Evolutionary conservation across 1,140 invertebrate species (phyloP), one percentile per base, ranked within the genome.

Genomic region (Ceratina australensis): DNA sequence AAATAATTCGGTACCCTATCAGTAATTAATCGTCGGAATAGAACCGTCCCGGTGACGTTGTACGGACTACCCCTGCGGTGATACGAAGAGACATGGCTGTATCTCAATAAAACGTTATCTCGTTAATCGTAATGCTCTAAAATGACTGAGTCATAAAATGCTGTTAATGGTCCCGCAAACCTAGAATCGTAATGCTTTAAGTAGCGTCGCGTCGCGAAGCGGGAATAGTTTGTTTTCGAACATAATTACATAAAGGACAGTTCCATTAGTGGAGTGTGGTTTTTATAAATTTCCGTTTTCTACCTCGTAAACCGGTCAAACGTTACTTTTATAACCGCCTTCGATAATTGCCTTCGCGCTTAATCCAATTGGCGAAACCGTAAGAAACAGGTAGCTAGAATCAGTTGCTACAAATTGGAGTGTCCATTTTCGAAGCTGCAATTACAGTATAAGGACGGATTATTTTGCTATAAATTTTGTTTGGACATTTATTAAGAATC

Each of bases 1-100:
- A 52, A 52, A 69, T 69, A 76, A 76, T 69, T 76, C 54, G 24
- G 20, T 18, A 7, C 26, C 3, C 24, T 59, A 52, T 22, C 42
- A 22, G 47, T 42, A 60, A 49, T 75, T 60, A 60, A 75, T 67
- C 8, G 15, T 2, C 16, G 2, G n/a, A 15, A 61, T 52, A n/a
- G 26, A 76, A 76, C 68, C 60, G 22, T 33, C 67, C 5, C 7
- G 2, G 16, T 13, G 50, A 54, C 49, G 18, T 65, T 47, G 3
- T 13, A 5, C 12, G 2, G 3, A 22, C 5, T 5, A 18, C 7
- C 54, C 10, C 42, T 1, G 5, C 13, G 26, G 56, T 5, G 65
- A 50, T 5, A 5, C 22, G 4, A 4, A 22, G 20, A 22, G 15
- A 65, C 33, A 42, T 10, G 10, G 3, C 33, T 5, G 10, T 10